These are phyloP conservation scores for Styela clava DNA, from an alignment of 23 tunicate genomes.

Conservation along the genomic window DNA sequence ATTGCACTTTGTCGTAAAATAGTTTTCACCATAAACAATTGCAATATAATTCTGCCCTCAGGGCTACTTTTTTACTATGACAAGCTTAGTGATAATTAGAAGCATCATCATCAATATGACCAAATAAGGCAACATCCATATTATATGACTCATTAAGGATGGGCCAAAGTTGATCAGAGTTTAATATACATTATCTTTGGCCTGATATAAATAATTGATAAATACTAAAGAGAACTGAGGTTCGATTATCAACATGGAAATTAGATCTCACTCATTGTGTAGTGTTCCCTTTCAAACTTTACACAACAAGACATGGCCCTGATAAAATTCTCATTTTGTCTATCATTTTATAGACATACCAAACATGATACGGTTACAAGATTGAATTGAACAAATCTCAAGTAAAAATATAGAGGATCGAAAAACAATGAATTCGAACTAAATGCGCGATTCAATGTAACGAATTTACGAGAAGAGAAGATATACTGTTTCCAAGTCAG, in stretches of 20 bases:
- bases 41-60: not conserved
- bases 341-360: no score
- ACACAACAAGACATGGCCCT: no score
- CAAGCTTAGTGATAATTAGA: not conserved
- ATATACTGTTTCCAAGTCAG: no score
- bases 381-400: not conserved
- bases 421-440: not conserved
- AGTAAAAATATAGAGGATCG: not conserved
- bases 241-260: not conserved
- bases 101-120: not conserved
- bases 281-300: no score
- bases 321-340: no score
- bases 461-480: not conserved
- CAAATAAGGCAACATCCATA: not conserved
- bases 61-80: not conserved
- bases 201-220: no score
- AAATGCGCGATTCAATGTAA: not conserved
- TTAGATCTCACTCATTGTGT: not conserved
- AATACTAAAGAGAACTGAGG: not conserved
- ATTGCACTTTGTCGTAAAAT: not conserved
- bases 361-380: no score
- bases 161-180: no score
- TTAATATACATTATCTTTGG: no score
- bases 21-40: not conserved
- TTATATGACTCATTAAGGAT: no score